Evolutionary conservation across 2,113 vertebrate genomes (phyloP).

Genomic region (Lycocorax pyrrhopterus): DNA sequence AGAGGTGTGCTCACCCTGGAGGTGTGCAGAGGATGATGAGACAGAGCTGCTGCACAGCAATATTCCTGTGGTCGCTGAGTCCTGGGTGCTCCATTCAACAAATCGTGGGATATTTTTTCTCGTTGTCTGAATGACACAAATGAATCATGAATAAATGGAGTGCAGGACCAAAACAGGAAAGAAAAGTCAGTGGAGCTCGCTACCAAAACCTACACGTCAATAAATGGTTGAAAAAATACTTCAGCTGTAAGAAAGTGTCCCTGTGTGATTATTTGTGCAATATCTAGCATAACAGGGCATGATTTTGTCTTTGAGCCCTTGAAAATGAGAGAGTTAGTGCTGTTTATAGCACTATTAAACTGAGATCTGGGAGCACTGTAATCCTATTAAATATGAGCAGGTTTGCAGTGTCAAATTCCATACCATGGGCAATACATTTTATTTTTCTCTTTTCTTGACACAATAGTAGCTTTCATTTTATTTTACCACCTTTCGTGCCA

Average conservation of each 20-base stretch:
- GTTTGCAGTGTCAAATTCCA: neutral
- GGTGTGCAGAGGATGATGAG: neutral
- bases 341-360: neutral
- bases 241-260: neutral
- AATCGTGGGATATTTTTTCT: accelerated
- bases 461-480: neutral
- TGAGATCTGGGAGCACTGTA: neutral
- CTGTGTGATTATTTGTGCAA: neutral
- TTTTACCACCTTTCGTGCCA: neutral
- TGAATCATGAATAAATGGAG: neutral
- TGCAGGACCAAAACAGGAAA: neutral
- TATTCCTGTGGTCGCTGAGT: neutral
- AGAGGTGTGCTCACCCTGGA: neutral
- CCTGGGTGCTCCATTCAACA: neutral
- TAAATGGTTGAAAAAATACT: neutral
- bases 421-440: neutral
- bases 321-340: neutral
- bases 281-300: neutral
- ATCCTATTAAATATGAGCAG: neutral
- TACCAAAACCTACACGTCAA: neutral
- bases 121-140: neutral
- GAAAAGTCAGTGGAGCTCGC: neutral
- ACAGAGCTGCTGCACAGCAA: neutral
- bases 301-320: neutral
- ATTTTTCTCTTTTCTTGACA: neutral